phyloP scores from a whole-genome alignment of 2,888 invertebrate species.

The Patella caerulea region DNA sequence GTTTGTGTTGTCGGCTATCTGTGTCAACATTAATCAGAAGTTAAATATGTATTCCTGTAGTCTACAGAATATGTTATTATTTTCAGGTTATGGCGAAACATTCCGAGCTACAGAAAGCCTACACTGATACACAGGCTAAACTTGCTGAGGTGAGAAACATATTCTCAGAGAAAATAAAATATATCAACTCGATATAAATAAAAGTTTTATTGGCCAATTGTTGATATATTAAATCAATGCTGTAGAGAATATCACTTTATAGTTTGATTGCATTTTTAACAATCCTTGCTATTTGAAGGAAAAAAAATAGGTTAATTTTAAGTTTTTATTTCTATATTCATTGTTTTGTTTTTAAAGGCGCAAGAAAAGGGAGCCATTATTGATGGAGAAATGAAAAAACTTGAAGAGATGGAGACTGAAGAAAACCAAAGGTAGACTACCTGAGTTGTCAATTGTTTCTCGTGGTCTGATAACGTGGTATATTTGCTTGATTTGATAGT shows the following conservation, averaged over 20 bases:
- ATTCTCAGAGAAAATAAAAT: neutral
- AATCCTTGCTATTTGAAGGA: neutral
- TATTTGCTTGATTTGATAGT: too few species aligned
- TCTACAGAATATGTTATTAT: constrained; percentile 1
- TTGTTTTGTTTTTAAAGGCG: constrained; percentile 34
- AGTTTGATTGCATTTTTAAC: neutral
- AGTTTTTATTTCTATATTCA: neutral
- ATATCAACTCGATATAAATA: neutral
- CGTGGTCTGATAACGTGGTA: too few species aligned
- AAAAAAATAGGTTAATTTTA: neutral
- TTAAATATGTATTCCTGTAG: too few species aligned
- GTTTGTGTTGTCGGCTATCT: too few species aligned
- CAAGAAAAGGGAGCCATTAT: constrained; percentile 60
- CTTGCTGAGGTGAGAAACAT: constrained; percentile 74
- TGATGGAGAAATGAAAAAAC: constrained; percentile 72
- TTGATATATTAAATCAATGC: neutral
- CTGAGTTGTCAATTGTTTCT: neutral
- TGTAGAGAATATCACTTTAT: neutral
- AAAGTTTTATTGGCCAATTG: neutral
- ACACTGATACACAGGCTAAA: constrained; percentile 61
- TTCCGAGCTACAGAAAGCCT: constrained; percentile 57
- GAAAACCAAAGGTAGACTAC: constrained; percentile 75
- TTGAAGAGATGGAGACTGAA: constrained; percentile 73
- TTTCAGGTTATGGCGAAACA: constrained; percentile 58
- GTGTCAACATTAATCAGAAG: too few species aligned